phyloP scores from a whole-genome alignment of 1,140 invertebrate species.

The Drosophila subobscura region DNA sequence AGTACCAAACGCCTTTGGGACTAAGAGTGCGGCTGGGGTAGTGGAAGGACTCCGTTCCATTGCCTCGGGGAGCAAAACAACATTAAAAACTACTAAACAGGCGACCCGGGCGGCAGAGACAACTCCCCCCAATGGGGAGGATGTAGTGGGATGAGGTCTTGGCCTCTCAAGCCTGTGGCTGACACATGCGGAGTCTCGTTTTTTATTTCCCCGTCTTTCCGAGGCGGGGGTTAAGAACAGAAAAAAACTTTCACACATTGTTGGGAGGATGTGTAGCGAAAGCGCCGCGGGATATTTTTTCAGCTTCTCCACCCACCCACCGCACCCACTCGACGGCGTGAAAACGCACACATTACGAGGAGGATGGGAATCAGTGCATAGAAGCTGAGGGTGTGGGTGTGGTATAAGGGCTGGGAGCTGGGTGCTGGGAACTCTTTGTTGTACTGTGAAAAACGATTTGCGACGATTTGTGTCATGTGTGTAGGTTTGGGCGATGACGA shows the following conservation, averaged over 20 bases:
- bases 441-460: conserved; percentile 79
- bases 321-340: conserved; percentile 46
- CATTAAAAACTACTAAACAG: conserved; percentile 80
- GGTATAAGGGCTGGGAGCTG: too few species aligned
- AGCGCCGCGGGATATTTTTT: conserved; percentile 76
- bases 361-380: too few species aligned
- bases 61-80: conserved; percentile 71
- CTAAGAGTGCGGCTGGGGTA: background rate
- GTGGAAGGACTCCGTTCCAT: conserved; percentile 11
- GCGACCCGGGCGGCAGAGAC: conserved; percentile 13
- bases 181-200: conserved; percentile 76
- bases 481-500: conserved; percentile 37
- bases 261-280: conserved; percentile 76
- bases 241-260: conserved; percentile 83
- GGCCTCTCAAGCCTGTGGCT: conserved; percentile 57
- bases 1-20: conserved; percentile 59
- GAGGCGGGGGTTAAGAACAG: conserved; percentile 34
- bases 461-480: conserved; percentile 78
- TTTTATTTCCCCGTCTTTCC: conserved; percentile 38
- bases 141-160: conserved; percentile 1
- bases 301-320: conserved; percentile 24
- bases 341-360: conserved; percentile 72
- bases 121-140: conserved; percentile 24
- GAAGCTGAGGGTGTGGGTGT: too few species aligned
- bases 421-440: conserved; percentile 37